These are phyloP conservation scores for Galleria mellonella DNA, from an alignment of 1,140 invertebrate species.

Conservation along the genomic window DNA sequence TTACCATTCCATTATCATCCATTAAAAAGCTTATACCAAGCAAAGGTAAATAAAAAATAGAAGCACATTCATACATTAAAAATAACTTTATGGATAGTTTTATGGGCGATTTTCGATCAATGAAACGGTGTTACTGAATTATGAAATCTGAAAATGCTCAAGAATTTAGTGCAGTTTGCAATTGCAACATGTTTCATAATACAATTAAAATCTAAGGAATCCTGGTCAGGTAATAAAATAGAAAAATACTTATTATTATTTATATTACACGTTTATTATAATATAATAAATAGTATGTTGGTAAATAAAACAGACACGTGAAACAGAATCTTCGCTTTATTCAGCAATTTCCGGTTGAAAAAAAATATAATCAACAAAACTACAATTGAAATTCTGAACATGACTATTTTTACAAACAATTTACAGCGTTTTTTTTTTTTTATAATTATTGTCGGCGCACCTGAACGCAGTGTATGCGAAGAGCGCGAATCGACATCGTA, in stretches of 20 bases:
- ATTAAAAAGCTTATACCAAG: no score
- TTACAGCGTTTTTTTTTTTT: constrained; percentile 58
- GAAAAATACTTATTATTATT: background rate
- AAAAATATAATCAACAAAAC: constrained; percentile 69
- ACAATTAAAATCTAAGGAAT: no score
- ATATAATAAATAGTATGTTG: no score
- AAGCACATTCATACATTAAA: no score
- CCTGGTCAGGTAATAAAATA: background rate
- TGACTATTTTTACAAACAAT: constrained; percentile 72
- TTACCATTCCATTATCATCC: no score
- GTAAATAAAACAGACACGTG: constrained; percentile 49
- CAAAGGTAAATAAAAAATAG: no score
- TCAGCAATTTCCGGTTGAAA: constrained; percentile 69
- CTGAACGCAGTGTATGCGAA: constrained; percentile 28
- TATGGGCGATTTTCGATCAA: no score
- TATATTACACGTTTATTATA: constrained; percentile 2
- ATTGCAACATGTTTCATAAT: no score
- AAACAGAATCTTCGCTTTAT: constrained; percentile 71
- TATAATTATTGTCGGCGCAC: constrained; percentile 21
- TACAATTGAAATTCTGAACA: constrained; percentile 66
- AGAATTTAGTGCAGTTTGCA: no score
- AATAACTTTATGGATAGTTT: no score
- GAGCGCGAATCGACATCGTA: constrained; percentile 12
- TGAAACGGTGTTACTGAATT: no score
- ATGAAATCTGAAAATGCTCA: no score